These are phyloP conservation scores for Drosophila nr. perissopoda DNA, from an alignment of 2,888 invertebrate genomes.

Conservation along the genomic window DNA sequence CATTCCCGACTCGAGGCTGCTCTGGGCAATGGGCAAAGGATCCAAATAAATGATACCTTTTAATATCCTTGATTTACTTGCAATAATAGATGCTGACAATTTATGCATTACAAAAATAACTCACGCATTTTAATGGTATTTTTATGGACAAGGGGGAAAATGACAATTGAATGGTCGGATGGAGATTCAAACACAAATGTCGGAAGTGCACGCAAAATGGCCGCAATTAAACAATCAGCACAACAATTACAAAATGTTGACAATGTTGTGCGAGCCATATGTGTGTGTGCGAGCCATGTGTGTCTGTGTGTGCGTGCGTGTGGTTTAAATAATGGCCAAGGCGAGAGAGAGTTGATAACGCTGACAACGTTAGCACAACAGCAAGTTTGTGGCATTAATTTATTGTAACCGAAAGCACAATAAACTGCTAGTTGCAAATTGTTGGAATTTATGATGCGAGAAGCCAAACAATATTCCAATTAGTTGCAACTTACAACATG, in stretches of 20 bases:
- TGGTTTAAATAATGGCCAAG: conserved; percentile 15
- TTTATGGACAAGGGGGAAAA: neutral
- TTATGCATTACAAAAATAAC: neutral
- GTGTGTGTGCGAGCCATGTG: neutral
- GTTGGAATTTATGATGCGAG: conserved; percentile 51
- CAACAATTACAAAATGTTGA: conserved; percentile 72
- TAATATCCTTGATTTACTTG: neutral
- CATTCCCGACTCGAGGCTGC: neutral
- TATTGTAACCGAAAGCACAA: conserved; percentile 68
- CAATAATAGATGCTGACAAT: neutral
- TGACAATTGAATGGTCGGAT: conserved; percentile 34
- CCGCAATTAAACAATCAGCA: conserved; percentile 80
- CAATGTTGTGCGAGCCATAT: conserved; percentile 29
- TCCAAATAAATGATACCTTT: neutral
- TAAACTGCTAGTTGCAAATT: conserved; percentile 58
- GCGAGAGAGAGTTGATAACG: conserved; percentile 57
- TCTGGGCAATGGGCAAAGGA: conserved; percentile 3
- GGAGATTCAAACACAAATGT: conserved; percentile 27
- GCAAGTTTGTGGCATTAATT: conserved; percentile 76
- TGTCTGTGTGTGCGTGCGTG: neutral
- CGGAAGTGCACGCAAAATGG: conserved; percentile 76
- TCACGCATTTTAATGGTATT: conserved; percentile 9
- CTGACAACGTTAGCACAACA: conserved; percentile 69
- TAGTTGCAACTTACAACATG: conserved; percentile 43
- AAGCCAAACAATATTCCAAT: conserved; percentile 51